Percentiles rank a stretch among this genome's conserved stretches.
These are phyloP conservation scores for Mylabris sibirica DNA, from an alignment of 2,888 invertebrate genomes.

Conservation along the genomic window DNA sequence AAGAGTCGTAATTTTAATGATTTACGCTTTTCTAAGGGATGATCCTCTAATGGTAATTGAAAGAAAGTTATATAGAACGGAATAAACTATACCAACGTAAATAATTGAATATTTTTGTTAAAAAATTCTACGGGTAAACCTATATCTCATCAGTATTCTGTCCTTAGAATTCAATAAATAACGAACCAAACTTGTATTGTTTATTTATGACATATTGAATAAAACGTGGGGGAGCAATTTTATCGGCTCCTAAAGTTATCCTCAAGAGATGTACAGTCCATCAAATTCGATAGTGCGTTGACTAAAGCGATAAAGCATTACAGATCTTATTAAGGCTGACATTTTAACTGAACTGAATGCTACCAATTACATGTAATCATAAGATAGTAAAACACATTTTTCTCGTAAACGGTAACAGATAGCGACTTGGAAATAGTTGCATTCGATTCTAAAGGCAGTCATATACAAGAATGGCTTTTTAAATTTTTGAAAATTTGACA, in stretches of 20 bases:
- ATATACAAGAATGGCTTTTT: too few relatives aligned
- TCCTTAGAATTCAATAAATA: background rate
- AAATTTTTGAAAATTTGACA: too few relatives aligned
- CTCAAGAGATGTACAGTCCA: background rate
- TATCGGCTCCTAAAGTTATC: background rate
- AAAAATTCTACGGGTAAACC: background rate
- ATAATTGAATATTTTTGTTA: background rate
- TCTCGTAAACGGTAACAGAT: too few relatives aligned
- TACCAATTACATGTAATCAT: too few relatives aligned
- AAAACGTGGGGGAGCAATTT: background rate
- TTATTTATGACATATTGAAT: background rate
- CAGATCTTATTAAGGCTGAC: too few relatives aligned
- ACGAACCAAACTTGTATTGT: background rate
- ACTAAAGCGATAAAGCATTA: too few relatives aligned
- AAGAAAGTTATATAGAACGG: background rate
- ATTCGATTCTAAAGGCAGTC: too few relatives aligned
- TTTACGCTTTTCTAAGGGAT: background rate
- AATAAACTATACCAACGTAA: background rate
- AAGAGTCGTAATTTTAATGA: slow-evolving; percentile 22
- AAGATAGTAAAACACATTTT: too few relatives aligned
- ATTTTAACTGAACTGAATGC: too few relatives aligned
- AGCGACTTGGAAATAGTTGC: too few relatives aligned
- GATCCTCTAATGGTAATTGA: background rate
- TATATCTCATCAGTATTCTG: background rate
- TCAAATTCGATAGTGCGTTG: too few relatives aligned